Evolutionary conservation across 2,113 vertebrate genomes (phyloP), one percentile per base, ranked within the genome.

Genomic region (Austrofundulus limnaeus): DNA sequence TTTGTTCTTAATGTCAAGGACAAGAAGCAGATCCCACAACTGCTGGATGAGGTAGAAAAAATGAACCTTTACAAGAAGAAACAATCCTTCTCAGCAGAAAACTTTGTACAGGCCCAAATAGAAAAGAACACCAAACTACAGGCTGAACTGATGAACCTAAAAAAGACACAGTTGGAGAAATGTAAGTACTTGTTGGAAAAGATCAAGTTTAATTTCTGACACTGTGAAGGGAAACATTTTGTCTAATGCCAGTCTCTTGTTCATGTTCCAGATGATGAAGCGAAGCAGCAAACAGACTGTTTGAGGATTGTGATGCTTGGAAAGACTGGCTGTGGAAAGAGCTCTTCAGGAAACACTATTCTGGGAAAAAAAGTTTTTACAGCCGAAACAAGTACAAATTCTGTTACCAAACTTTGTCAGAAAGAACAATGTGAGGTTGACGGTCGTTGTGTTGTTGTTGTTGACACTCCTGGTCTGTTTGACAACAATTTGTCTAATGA

Each of bases 331-430:
- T 39, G 12, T 42, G 85, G 77, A 8, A 83, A 87, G 37, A 82
- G 81, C 46, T 48, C 79, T 1, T 37, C 66, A 2, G 79, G 51
- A 72, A 83, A 83, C 61, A 80, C 81, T 5, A 77, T 83, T 59
- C 14, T 74, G 21, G 39, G 69, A 0, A 28, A 39, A 16, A 2
- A 39, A 0, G 1, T 2, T 14, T 82, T 82, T 54, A 16, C 10
- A 20, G 6, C 58, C 0, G 15, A 0, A 3, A 0, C 0, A 10
- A 9, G 4, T 8, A 5, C 10, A 11, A 42, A 1, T 1, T 69
- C 80, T 1, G 55, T 72, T 0, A 85, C 76, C 7, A 72, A 4
- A 0, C 2, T 2, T 0, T 84, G 77, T 2, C 0, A 75, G 9
- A 83, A 79, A 58, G 53, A 3, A 1, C n/a, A 1, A 1, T 4